Conservation (phyloP, 2,888 invertebrate genomes). For the Polylopha cassiicola region DNA sequence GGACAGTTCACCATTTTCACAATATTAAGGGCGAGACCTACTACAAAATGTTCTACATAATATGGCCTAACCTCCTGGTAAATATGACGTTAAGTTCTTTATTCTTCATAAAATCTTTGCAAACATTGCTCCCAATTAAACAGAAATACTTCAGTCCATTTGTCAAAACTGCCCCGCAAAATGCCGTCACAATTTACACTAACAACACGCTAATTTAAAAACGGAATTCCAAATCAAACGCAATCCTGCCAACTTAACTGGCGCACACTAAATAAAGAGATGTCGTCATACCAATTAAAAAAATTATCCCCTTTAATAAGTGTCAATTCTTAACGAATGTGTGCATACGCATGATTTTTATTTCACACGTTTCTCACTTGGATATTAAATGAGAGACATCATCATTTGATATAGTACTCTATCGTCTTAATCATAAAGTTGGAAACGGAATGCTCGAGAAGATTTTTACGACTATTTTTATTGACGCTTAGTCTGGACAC, state of each 20-base stretch:
- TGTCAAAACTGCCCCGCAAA: slow-evolving; percentile 9
- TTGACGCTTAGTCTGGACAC: slow-evolving; percentile 73
- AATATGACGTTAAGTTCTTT: too few relatives aligned
- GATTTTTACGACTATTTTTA: slow-evolving; percentile 72
- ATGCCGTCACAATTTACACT: slow-evolving; percentile 14
- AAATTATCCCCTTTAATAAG: slow-evolving; percentile 75
- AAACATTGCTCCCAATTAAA: too few relatives aligned
- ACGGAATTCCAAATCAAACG: slow-evolving; percentile 65
- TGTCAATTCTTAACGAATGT: slow-evolving; percentile 77
- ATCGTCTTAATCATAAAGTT: slow-evolving; percentile 35
- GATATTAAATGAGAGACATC: slow-evolving; percentile 38
- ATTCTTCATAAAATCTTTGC: too few relatives aligned
- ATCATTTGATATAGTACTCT: slow-evolving; percentile 35
- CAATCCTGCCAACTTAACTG: slow-evolving; percentile 51
- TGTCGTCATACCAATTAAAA: slow-evolving; percentile 77
- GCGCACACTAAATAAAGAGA: slow-evolving; percentile 64
- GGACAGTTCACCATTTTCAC: too few relatives aligned
- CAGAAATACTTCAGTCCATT: slow-evolving; percentile 3
- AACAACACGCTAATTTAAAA: slow-evolving; percentile 38
- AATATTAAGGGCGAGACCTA: too few relatives aligned
- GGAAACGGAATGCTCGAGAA: slow-evolving; percentile 35
- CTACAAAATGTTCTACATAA: too few relatives aligned
- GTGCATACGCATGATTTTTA: slow-evolving; percentile 76
- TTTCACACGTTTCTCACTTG: slow-evolving; percentile 66
- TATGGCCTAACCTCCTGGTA: too few relatives aligned